Evolutionary conservation across 2,888 invertebrate genomes (phyloP), one percentile per base, ranked within the genome.

Genomic region (Gastrophysa polygoni): DNA sequence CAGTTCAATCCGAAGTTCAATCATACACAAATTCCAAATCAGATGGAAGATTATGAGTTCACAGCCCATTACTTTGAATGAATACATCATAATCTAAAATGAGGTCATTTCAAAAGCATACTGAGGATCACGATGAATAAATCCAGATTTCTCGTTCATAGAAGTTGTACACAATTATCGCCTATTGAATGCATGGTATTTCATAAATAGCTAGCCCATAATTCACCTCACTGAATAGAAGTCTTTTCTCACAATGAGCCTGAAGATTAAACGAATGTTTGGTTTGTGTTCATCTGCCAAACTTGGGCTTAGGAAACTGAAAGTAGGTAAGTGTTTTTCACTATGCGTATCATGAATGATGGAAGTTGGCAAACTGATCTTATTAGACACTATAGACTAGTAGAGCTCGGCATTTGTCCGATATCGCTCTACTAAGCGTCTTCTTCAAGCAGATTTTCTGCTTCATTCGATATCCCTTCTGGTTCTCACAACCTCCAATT

Each of bases 241-340:
- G 38, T 38, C 8, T 20, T 21, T 21, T 20, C 43, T 11, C 7
- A 52, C n/a, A 38, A 14, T 43, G 20, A 38, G 1, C 2, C 21
- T 43, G 8, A 6, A 16, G 20, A 14, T 38, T 16, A 38, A 43
- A 52, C 43, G 11, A 43, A 52, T 24, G 43, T 16, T 32, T 20
- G 38, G 20, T 52, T 52, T 52, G 52, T 52, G 43, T 43, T 21
- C 10, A 52, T 52, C 21, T 38, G 43, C 24, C n/a, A 20, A 38
- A n/a, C 32, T 20, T 14, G 18, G 17, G 20, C 14, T 38, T 6
- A 18, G 11, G 10, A 32, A 11, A 38, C 14, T 38, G 5, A 14
- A 21, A 5, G 52, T 52, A 38, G 52, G 52, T 32, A 38, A n/a
- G n/a, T n/a, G n/a, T n/a, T 38, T 7, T 17, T 3, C 11, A 52